Base-by-base conservation (phyloP, 2,113 vertebrate genomes). In the Megatriorchis doriae region DNA sequence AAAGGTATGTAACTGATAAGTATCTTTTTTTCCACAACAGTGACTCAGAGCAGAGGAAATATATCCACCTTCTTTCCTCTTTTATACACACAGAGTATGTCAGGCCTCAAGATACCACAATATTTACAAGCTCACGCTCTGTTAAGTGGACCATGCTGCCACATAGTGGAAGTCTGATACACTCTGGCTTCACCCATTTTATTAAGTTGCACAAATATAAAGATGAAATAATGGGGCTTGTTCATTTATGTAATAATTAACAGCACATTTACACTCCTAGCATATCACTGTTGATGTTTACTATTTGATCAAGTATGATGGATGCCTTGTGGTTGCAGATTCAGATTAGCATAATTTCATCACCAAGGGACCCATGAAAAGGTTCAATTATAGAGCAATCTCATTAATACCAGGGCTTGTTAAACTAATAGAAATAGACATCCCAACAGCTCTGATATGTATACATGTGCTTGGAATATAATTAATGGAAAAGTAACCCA, bases 321-420 rank as follows among this genome's bases (percentile, higher is more conserved):
- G 98, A 99, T 99, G 99, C 98, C 98, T 98, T 98, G 98, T 99
- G 99, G 98, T 98, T 98, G 98, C 98, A 98, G 98, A 99, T 99
- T 98, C 98, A 98, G 97, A 99, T 98, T 98, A 98, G 98, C 98
- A 98, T 99, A 98, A 99, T 99, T 99, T 99, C 98, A 98, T 98
- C 99, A 99, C 98, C 99, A 98, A 98, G 98, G 98, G 98, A 99
- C 98, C 98, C 98, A 98, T 99, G 98, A 99, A 99, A 98, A 99
- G 98, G 99, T 99, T 99, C 98, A 98, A 98, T 99, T 99, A 98
- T 98, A 98, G 98, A 98, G 98, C 98, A 98, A 98, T 99, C 99
- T 99, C 99, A 99, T 99, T 99, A 99, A 99, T 99, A 99, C 98
- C 96, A 98, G 98, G 98, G 98, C 99, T 99, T 99, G 98, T 99